Percentiles rank a stretch among this genome's conserved stretches.
Evolutionary conservation across 2,888 invertebrate genomes (phyloP).

Genomic region (Exephanes ischioxanthus): DNA sequence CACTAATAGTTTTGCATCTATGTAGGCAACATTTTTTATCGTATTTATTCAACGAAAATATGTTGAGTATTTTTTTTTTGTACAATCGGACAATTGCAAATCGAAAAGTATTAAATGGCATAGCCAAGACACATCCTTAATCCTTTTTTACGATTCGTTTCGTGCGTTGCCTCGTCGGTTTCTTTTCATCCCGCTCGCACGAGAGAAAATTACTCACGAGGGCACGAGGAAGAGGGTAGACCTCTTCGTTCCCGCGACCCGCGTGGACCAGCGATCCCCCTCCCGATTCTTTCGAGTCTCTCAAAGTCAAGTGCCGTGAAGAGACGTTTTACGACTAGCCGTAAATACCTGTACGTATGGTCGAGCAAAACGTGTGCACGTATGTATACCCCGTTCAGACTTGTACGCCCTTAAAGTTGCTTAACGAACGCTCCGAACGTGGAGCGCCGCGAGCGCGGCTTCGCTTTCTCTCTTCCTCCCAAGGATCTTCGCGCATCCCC

Average conservation of each 20-base stretch:
- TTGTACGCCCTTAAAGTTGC: conserved; percentile 55
- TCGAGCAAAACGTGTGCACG: conserved; percentile 29
- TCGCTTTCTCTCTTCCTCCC: conserved; percentile 34
- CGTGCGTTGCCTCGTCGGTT: background rate
- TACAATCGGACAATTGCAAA: too few species aligned
- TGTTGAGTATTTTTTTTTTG: too few species aligned
- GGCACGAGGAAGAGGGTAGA: conserved; percentile 17
- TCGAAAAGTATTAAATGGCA: too few species aligned
- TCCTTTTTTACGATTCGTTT: conserved; percentile 38
- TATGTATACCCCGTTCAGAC: conserved; percentile 1
- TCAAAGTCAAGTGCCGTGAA: conserved; percentile 68
- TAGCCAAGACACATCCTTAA: background rate
- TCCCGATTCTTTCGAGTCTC: conserved; percentile 48
- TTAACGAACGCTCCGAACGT: conserved; percentile 67
- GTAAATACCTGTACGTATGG: conserved; percentile 68
- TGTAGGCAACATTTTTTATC: too few species aligned
- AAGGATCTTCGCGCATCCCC: conserved; percentile 44
- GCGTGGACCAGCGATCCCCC: conserved; percentile 23
- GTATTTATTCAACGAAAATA: too few species aligned
- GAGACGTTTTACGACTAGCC: conserved; percentile 69
- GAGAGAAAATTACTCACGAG: conserved; percentile 11
- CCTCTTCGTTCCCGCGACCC: conserved; percentile 45
- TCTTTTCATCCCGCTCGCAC: conserved; percentile 6
- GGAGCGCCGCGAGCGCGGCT: conserved; percentile 35
- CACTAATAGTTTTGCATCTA: too few species aligned